Evolutionary conservation across 1,140 invertebrate species (phyloP), one percentile per base, ranked within the genome.

Genomic region (Monomorium pharaonis): DNA sequence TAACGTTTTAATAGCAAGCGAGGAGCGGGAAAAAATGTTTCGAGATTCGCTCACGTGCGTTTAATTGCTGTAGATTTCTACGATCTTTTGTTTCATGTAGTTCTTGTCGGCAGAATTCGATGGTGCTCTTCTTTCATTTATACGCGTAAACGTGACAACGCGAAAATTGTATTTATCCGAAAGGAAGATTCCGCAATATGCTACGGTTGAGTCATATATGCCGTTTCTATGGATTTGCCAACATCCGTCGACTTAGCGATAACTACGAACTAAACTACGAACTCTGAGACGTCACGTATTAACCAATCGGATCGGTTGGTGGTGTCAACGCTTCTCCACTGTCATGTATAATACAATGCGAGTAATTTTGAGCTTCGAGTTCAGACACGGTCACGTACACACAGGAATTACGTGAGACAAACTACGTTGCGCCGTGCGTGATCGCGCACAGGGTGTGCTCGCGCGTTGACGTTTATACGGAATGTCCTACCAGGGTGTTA

Each of bases 301-400:
- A 83, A 58, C 78, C 78, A 83, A 83, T 83, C 78, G 78, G 67
- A 83, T 83, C 78, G 78, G 78, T 81, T 69, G 67, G 42, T n/a
- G 78, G 37, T 58, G 67, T 83, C 78, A 83, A 74, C 78, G 67
- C 67, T 24, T 44, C 49, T 56, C 65, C 58, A 3, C 49, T 42
- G 51, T 54, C 78, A 44, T 72, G 78, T 83, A 72, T 74, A 83
- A 83, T 74, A 83, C 78, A 83, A 83, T 74, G 78, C 81, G 67
- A 89, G 88, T 88, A 88, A 88, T 89, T 89, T 89, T 88, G 78
- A 74, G 75, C 42, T 62, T 44, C 67, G 83, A 76, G 87, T 88
- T 86, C 54, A 88, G 88, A 89, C 85, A 74, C 83, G 49, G 44
- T 88, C 88, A 89, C 88, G 87, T 89, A 80, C 87, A 86, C 70